Evolutionary conservation across 2,888 invertebrate genomes (phyloP).

Genomic region (Muscina levida): DNA sequence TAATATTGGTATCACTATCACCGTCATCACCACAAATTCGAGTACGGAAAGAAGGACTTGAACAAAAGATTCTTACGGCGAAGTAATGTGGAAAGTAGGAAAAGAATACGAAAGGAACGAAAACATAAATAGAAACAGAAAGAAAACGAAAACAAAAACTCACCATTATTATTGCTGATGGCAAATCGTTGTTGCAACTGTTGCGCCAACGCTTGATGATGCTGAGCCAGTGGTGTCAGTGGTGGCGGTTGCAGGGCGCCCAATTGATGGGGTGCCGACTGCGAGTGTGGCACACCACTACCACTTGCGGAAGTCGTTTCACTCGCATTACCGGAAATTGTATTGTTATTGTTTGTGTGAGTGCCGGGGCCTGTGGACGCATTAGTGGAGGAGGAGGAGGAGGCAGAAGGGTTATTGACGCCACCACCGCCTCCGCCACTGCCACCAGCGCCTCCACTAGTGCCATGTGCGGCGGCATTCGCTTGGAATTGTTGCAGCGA

Average conservation of each 20-base stretch:
- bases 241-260: slow-evolving; percentile 72
- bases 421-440: slow-evolving; percentile 67
- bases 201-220: slow-evolving; percentile 83
- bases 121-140: slow-evolving; percentile 49
- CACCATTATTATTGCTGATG: slow-evolving; percentile 80
- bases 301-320: slow-evolving; percentile 71
- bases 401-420: slow-evolving; percentile 52
- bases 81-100: too few species aligned
- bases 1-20: background rate
- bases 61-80: too few species aligned
- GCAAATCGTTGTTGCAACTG: slow-evolving; percentile 83
- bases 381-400: slow-evolving; percentile 43
- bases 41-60: slow-evolving; percentile 6
- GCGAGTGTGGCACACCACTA: slow-evolving; percentile 79
- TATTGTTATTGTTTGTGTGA: slow-evolving; percentile 56
- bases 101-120: background rate
- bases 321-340: slow-evolving; percentile 51
- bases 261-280: slow-evolving; percentile 79
- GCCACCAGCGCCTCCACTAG: slow-evolving; percentile 68
- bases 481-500: slow-evolving; percentile 79
- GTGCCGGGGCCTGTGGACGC: slow-evolving; percentile 63
- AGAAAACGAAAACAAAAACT: slow-evolving; percentile 68
- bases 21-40: background rate
- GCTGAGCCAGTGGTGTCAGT: slow-evolving; percentile 81
- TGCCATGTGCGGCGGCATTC: slow-evolving; percentile 71